Base-by-base conservation (phyloP, 1,140 invertebrate genomes). In the Mylabris phalerata region DNA sequence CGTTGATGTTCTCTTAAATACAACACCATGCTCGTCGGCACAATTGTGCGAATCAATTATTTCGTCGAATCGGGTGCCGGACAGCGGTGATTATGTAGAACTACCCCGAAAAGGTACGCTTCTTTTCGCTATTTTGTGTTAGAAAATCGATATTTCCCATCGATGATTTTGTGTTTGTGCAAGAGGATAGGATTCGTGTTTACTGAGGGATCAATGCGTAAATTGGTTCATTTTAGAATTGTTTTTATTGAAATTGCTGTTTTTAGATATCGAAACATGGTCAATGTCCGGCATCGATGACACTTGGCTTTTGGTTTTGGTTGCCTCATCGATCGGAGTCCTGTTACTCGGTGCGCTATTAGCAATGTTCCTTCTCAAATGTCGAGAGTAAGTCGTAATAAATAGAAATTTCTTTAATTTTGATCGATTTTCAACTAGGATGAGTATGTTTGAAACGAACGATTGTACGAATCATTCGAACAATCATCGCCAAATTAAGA, bases 241-340 rank as follows among this genome's bases (percentile, higher is more conserved):
- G 19, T 19, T 19, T 19, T 1, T 19, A 19, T 19, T 19, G 19
- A 19, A 19, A 10, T 50, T 27, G 11, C 4, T 63, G 44, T 38
- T 69, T 63, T 51, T 38, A 68, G 70, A 73, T 54, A 48, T 71
- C 24, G 72, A 73, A 47, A 62, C 63, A 24, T 73, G 72, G 72
- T 67, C 65, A 25, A 63, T 67, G n/a, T 63, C 66, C 6, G 67
- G 80, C 4, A 81, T 85, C 11, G 88, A 89, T 59, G 87, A 90
- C 66, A 88, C 89, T 0, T 91, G 88, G 89, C 80, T 91, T 40
- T 75, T 91, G 55, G 83, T 89, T n/a, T 70, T 89, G 43, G 84
- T 90, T 63, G 87, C 85, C 0, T 89, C 85, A 39, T 88, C 87
- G 64, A 81, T 90, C 47, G 88, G 86, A 7, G 84, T 90, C 5